A percentile compares a stretch with the other conserved stretches of the same genome.
Evolutionary conservation across 64 coral and sea anemone species (phyloP).

Genomic region (Cladopsammia gracilis): DNA sequence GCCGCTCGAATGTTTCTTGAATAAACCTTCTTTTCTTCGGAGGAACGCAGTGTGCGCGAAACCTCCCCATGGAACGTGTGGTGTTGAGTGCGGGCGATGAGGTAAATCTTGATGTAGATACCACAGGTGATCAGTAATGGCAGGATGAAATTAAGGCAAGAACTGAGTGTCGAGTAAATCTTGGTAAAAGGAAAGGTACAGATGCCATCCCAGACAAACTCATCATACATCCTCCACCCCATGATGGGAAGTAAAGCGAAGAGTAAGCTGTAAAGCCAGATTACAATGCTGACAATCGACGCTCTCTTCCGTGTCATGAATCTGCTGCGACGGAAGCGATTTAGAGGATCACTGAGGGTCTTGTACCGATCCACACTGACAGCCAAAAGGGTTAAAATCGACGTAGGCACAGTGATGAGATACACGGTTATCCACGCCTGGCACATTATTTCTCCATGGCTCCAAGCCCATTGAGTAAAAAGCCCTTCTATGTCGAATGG

Average conservation of each 20-base stretch:
- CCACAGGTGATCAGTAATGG: constrained; percentile 72
- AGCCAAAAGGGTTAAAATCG: constrained; percentile 86
- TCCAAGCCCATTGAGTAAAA: constrained; percentile 53
- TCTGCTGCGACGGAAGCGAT: constrained; percentile 64
- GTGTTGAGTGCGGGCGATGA: constrained; percentile 60
- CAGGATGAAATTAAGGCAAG: constrained; percentile 77
- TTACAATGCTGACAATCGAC: constrained; percentile 32
- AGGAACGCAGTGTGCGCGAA: not conserved
- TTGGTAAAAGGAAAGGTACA: constrained; percentile 68
- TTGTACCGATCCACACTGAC: constrained; percentile 92
- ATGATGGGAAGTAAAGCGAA: constrained; percentile 81
- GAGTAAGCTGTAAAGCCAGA: constrained; percentile 77
- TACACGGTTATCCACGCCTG: constrained; percentile 78
- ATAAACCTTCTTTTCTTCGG: constrained; percentile 54
- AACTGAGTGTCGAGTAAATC: constrained; percentile 63
- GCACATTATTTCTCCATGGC: constrained; percentile 72
- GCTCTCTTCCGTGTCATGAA: constrained; percentile 89
- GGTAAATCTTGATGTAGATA: constrained; percentile 83
- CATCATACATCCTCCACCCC: constrained; percentile 30
- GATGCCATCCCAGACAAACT: not conserved
- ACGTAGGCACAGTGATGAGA: constrained; percentile 80
- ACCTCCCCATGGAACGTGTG: not conserved
- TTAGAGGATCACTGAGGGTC: constrained; percentile 81
- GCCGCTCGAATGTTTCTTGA: constrained; percentile 52
- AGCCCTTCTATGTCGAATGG: constrained; percentile 76